Evolutionary conservation across 2,113 vertebrate genomes (phyloP).

Genomic region (Leptobrachium leishanense): DNA sequence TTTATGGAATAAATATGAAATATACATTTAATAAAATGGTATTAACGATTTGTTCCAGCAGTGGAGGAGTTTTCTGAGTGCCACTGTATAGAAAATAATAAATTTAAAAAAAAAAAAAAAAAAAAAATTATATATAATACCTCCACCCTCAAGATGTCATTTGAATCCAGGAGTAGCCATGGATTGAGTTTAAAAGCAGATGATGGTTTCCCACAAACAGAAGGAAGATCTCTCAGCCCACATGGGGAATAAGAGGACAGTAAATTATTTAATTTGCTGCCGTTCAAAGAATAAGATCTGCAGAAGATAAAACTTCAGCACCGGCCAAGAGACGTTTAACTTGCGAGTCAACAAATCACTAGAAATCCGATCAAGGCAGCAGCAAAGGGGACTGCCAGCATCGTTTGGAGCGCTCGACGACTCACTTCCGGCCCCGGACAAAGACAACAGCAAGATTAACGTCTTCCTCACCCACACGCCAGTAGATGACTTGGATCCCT

Average conservation of each 20-base stretch:
- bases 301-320: conserved; percentile 33
- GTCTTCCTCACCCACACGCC: background rate
- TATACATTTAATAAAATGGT: no score
- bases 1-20: no score
- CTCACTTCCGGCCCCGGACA: background rate
- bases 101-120: no score
- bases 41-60: no score
- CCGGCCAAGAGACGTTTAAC: conserved; percentile 31
- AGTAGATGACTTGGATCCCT: no score
- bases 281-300: conserved; percentile 18
- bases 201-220: background rate
- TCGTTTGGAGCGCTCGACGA: conserved; percentile 10
- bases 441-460: conserved; percentile 1
- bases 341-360: conserved; percentile 34
- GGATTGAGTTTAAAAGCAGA: background rate
- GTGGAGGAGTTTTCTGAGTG: no score
- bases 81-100: no score
- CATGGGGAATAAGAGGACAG: conserved; percentile 11
- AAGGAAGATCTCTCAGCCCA: conserved; percentile 2
- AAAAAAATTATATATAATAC: no score
- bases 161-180: no score
- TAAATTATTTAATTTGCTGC: conserved; percentile 33
- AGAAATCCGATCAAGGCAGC: conserved; percentile 29
- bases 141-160: no score
- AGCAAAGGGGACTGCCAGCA: conserved; percentile 33